Percentiles rank a stretch among this genome's conserved stretches.
phyloP scores from a whole-genome alignment of 2,797 vertebrate genomes.

The Sebastes ruberrimus region DNA sequence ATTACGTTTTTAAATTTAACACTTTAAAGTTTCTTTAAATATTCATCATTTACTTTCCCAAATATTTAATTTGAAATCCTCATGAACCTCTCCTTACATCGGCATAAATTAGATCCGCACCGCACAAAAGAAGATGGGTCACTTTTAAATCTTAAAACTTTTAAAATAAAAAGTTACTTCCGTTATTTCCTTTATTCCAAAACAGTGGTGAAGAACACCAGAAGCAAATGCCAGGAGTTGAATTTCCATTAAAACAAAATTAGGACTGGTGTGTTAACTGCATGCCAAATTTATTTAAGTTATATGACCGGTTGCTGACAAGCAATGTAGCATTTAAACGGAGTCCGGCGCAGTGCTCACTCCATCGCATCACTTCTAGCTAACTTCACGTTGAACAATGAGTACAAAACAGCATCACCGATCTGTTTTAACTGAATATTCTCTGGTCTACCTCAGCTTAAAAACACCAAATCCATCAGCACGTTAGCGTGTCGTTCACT shows the following conservation, averaged over 20 bases:
- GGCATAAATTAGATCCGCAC: background rate
- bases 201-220: background rate
- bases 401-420: fast-evolving
- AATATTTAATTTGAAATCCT: too few species aligned
- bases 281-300: background rate
- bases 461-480: too few species aligned
- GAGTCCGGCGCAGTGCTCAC: background rate
- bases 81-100: too few species aligned
- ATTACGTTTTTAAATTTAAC: background rate
- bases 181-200: background rate
- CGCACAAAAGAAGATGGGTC: background rate
- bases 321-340: too few species aligned
- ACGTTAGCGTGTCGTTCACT: fast-evolving
- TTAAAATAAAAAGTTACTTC: background rate
- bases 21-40: background rate
- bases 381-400: background rate
- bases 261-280: background rate
- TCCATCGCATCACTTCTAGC: background rate
- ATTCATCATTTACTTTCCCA: background rate
- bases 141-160: background rate
- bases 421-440: background rate
- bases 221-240: background rate
- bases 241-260: background rate
- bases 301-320: too few species aligned
- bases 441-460: too few species aligned